Conservation (phyloP, 2,113 vertebrate genomes). For the Clarias batrachus region DNA sequence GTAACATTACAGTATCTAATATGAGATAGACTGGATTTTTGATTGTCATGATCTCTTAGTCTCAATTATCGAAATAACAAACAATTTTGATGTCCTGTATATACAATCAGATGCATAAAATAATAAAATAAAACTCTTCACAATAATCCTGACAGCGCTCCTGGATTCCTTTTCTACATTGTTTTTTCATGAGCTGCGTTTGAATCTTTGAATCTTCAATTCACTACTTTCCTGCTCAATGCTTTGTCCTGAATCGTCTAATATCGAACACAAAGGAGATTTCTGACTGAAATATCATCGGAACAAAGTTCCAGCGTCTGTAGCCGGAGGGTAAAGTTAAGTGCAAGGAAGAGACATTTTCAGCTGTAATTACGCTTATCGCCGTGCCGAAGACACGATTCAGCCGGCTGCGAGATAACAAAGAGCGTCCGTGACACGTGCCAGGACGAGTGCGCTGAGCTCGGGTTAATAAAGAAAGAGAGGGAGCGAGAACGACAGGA, state of each 20-base stretch:
- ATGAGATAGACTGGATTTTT: too few species aligned
- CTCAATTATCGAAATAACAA: too few species aligned
- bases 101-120: neutral
- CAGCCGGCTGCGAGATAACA: conserved; percentile 57
- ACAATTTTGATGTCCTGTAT: too few species aligned
- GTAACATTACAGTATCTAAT: too few species aligned
- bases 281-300: conserved; percentile 59
- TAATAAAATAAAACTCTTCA: neutral
- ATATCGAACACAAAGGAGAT: conserved; percentile 59
- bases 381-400: conserved; percentile 47
- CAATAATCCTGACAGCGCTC: neutral
- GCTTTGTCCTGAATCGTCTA: conserved; percentile 59
- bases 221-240: conserved; percentile 64
- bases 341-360: conserved; percentile 59
- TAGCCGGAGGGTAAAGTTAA: conserved; percentile 68
- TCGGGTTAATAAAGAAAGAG: conserved; percentile 20
- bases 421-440: conserved; percentile 48
- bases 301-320: conserved; percentile 50
- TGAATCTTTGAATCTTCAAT: conserved; percentile 53
- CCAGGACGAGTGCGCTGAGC: conserved; percentile 8
- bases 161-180: neutral
- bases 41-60: too few species aligned
- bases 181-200: neutral
- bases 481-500: neutral
- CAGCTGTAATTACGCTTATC: conserved; percentile 48